Evolutionary conservation across 1,140 invertebrate genomes (phyloP), one percentile per base, ranked within the genome.

Genomic region (Nomia melanderi): DNA sequence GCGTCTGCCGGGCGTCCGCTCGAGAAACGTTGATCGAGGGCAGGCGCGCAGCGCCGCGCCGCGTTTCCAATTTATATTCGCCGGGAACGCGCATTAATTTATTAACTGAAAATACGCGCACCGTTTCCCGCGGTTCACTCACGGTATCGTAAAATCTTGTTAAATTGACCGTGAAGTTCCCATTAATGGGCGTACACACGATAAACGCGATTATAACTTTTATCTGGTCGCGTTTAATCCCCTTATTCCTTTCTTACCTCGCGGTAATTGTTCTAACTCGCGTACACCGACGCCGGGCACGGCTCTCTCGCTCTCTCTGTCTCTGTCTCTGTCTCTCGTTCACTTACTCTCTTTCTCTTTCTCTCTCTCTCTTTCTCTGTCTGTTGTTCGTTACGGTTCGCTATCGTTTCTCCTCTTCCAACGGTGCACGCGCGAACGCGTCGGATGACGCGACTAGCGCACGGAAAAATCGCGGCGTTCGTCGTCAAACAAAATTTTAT

Each of bases 171-270:
- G 50, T 75, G 63, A 75, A 57, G 39, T 23, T 74, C 29, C 20
- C 72, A 14, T 53, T 74, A 66, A 74, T 44, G 62, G 50, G 1
- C 31, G 47, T 53, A 56, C 53, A 29, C 31, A 27, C 63, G 72
- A 57, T 67, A 66, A 74, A 74, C 63, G 72, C 72, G 72, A 74
- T 66, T 74, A 44, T 44, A 74, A 74, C 50, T 75, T 75, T 69
- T 57, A 47, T 57, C 39, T 20, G 47, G 29, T 39, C 33, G 44
- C 33, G 33, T 44, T 41, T 44, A 41, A 56, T 65, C 65, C 9
- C 9, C 53, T 41, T 25, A 36, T 9, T n/a, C 14, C 53, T 59
- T 70, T n/a, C 66, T 57, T 70, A 69, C 36, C 39, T 50, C 14
- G n/a, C 41, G 0, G 54, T 33, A 63, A 71, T 62, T 14, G 4